Percentiles rank a stretch among this genome's conserved stretches.
Conservation (phyloP, 2,888 invertebrate genomes). For the Tridacna crocea region DNA sequence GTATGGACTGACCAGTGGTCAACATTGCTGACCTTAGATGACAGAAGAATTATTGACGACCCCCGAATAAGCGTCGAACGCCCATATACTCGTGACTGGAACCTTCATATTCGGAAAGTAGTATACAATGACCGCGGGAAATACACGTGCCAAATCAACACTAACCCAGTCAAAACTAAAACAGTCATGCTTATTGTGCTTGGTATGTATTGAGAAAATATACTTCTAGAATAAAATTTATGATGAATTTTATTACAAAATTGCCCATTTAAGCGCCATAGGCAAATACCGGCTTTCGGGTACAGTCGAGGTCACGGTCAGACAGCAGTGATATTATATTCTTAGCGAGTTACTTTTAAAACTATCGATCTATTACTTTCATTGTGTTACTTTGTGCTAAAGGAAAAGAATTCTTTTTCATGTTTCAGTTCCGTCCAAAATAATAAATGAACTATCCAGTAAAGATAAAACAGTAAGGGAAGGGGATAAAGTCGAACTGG, state of each 20-base stretch:
- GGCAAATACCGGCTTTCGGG: too few species aligned
- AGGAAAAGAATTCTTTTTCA: too few species aligned
- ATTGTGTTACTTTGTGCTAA: too few species aligned
- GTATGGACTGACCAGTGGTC: conserved; percentile 81
- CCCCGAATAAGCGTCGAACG: conserved; percentile 79
- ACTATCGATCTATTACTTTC: too few species aligned
- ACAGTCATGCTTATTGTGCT: conserved; percentile 78
- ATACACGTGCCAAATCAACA: conserved; percentile 83
- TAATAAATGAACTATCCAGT: conserved; percentile 93
- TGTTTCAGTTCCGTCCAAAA: conserved; percentile 96
- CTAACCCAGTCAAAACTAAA: conserved; percentile 80
- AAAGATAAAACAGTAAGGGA: conserved; percentile 95
- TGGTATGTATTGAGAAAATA: conserved; percentile 68
- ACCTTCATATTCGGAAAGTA: conserved; percentile 79
- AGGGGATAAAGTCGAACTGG: conserved; percentile 96
- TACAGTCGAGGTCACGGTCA: too few species aligned
- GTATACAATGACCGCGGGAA: conserved; percentile 78
- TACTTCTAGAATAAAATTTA: too few species aligned
- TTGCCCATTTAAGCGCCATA: too few species aligned
- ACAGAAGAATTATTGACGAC: conserved; percentile 81
- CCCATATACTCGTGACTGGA: conserved; percentile 81
- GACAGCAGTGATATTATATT: too few species aligned
- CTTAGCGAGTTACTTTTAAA: too few species aligned
- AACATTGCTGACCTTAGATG: conserved; percentile 77
- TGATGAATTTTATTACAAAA: too few species aligned